phyloP scores from a whole-genome alignment of 2,113 vertebrate genomes.

The Cardinalis cardinalis region DNA sequence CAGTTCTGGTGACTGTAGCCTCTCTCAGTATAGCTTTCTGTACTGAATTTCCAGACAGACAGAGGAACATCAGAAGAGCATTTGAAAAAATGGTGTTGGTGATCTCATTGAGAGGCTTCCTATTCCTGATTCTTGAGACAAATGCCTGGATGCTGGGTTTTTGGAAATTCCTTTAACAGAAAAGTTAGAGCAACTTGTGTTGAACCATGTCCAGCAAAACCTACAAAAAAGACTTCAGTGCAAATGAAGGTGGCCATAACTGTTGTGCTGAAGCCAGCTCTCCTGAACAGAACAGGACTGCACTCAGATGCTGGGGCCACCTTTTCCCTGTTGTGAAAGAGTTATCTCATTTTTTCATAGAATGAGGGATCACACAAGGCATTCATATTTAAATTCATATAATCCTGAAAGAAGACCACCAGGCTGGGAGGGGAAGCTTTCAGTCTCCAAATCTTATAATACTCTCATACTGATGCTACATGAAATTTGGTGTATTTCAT shows the following conservation, averaged over 20 bases:
- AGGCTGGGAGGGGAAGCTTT: neutral
- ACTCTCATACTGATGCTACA: accelerated
- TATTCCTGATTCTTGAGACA: neutral
- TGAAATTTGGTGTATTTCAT: neutral
- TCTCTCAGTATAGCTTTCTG: neutral
- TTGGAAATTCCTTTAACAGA: neutral
- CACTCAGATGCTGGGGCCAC: neutral
- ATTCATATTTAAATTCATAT: neutral
- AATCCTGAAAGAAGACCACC: neutral
- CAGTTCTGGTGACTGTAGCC: neutral
- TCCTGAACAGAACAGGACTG: neutral
- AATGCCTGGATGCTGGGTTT: neutral
- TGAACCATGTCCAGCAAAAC: neutral
- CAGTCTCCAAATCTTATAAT: neutral
- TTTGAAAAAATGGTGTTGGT: neutral
- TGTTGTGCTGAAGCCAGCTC: accelerated
- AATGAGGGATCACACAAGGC: neutral
- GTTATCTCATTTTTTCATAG: neutral
- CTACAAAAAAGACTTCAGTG: neutral
- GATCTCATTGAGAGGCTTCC: neutral
- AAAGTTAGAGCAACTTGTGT: neutral
- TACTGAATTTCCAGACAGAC: neutral
- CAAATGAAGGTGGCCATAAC: neutral
- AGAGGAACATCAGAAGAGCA: neutral
- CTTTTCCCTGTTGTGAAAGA: neutral